A percentile compares a stretch with the other conserved stretches of the same genome.
Conservation (phyloP, 1,140 invertebrate species). For the Apolygus lucorum region DNA sequence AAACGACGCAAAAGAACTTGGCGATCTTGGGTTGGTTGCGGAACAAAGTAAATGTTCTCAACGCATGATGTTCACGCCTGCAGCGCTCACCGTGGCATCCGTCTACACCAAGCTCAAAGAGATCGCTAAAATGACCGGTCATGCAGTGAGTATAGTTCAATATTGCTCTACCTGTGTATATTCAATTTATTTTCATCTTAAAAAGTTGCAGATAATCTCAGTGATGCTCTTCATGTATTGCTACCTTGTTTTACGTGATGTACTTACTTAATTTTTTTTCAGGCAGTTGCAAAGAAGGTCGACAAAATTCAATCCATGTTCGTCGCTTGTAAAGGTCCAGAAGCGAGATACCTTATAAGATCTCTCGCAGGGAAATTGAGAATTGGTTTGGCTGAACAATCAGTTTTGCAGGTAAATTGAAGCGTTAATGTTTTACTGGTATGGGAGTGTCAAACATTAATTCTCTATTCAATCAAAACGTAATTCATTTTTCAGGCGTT, state of each 20-base stretch:
- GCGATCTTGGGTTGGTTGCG: constrained; percentile 89
- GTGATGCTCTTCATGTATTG: too few relatives aligned
- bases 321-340: constrained; percentile 81
- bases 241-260: too few relatives aligned
- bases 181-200: too few relatives aligned
- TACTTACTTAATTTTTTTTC: constrained; percentile 38
- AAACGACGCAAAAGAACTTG: constrained; percentile 62
- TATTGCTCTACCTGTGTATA: too few relatives aligned
- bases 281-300: constrained; percentile 80
- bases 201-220: too few relatives aligned
- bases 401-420: constrained; percentile 60
- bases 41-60: constrained; percentile 84
- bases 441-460: too few relatives aligned
- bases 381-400: constrained; percentile 95
- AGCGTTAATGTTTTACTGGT: neutral
- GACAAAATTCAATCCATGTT: constrained; percentile 86
- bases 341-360: constrained; percentile 87
- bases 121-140: constrained; percentile 80
- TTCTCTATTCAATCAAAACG: too few relatives aligned
- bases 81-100: constrained; percentile 52
- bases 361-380: constrained; percentile 89
- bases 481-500: constrained; percentile 54
- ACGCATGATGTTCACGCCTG: constrained; percentile 72
- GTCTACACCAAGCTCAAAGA: constrained; percentile 86
- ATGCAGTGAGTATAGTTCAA: constrained; percentile 53